These are phyloP conservation scores for Drosophila kuntzei DNA, from an alignment of 2,888 invertebrate species.

Conservation along the genomic window DNA sequence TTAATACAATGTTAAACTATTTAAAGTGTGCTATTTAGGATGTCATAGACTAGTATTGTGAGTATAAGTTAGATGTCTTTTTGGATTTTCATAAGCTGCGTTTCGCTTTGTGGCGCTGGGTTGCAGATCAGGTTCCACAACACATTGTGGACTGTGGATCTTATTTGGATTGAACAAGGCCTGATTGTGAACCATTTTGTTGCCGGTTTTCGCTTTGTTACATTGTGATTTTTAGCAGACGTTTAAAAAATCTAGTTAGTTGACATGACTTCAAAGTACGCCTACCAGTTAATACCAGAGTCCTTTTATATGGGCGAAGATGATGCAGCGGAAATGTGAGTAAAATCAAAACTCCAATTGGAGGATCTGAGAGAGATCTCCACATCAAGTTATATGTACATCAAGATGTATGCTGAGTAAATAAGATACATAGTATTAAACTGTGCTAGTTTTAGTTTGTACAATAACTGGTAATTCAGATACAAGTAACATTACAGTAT, in stretches of 20 bases:
- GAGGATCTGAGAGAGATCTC: no score
- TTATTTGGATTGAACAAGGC: not conserved
- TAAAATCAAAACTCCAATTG: not conserved
- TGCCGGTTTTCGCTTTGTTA: constrained; percentile 1
- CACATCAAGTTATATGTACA: no score
- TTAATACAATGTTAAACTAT: not conserved
- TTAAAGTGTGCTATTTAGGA: not conserved
- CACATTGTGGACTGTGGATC: constrained; percentile 12
- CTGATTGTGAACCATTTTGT: constrained; percentile 6
- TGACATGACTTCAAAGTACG: constrained; percentile 71
- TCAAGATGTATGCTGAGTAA: no score
- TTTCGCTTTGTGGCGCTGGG: not conserved
- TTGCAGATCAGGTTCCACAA: constrained; percentile 14
- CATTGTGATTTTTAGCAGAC: constrained; percentile 7
- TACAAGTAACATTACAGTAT: no score
- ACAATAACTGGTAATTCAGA: no score
- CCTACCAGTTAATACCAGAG: constrained; percentile 70
- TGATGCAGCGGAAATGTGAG: constrained; percentile 31
- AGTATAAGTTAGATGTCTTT: not conserved
- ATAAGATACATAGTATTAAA: no score
- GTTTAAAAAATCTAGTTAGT: not conserved
- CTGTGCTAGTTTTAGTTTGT: no score
- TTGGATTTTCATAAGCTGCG: not conserved
- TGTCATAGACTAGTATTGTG: not conserved
- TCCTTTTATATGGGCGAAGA: constrained; percentile 42